phyloP scores from a whole-genome alignment of 2,888 invertebrate genomes.

The Zhuqinia jingwanae region DNA sequence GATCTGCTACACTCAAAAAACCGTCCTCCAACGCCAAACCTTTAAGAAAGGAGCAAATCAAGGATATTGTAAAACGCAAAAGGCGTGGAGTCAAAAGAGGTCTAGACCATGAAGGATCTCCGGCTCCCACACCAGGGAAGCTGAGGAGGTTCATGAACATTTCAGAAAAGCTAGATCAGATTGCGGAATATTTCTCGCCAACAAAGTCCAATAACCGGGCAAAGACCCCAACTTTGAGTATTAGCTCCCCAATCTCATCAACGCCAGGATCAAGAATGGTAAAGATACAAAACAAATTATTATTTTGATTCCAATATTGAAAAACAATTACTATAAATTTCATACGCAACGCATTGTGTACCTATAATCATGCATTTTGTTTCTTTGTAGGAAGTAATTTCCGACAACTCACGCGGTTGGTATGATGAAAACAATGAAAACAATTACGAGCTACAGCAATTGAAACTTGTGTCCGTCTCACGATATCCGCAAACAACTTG shows the following conservation, averaged over 20 bases:
- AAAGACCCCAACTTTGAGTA: background rate
- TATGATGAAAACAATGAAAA: conserved; percentile 51
- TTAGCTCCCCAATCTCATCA: conserved; percentile 50
- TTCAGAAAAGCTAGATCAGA: conserved; percentile 74
- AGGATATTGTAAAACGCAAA: conserved; percentile 65
- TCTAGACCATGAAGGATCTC: conserved; percentile 57
- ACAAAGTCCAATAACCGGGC: conserved; percentile 29
- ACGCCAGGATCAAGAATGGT: conserved; percentile 55
- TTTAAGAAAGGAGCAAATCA: conserved; percentile 73
- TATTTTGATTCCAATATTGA: no score
- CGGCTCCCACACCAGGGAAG: conserved; percentile 74
- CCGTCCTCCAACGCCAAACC: conserved; percentile 71
- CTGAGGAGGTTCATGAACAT: conserved; percentile 74
- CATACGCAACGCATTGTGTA: no score
- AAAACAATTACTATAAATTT: no score
- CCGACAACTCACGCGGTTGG: conserved; percentile 44
- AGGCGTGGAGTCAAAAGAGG: conserved; percentile 62
- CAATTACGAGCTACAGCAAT: conserved; percentile 45
- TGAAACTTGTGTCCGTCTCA: conserved; percentile 64
- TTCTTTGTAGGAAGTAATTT: conserved; percentile 42
- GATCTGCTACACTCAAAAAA: conserved; percentile 73
- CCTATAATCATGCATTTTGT: no score
- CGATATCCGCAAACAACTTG: conserved; percentile 69
- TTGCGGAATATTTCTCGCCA: conserved; percentile 75
- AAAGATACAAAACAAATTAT: conserved; percentile 21